A percentile compares a stretch with the other conserved stretches of the same genome.
phyloP scores from a whole-genome alignment of 2,113 vertebrate species.

The Plectropomus leopardus region DNA sequence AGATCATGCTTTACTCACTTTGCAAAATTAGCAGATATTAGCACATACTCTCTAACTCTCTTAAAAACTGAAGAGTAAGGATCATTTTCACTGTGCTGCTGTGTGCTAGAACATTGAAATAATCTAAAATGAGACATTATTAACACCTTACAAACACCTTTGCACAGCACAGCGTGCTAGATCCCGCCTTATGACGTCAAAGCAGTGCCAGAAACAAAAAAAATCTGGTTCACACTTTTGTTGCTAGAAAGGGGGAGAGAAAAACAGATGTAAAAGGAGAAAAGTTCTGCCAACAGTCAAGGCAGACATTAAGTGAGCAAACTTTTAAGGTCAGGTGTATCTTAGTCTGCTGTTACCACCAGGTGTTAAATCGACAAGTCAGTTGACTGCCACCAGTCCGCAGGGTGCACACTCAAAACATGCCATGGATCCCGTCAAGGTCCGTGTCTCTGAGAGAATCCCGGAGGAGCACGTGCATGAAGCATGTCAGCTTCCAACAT shows the following conservation, averaged over 20 bases:
- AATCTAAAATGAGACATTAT: slow-evolving; percentile 64
- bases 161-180: slow-evolving; percentile 53
- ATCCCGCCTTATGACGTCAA: slow-evolving; percentile 56
- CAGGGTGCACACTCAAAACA: slow-evolving; percentile 19
- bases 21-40: slow-evolving; percentile 19
- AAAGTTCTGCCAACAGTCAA: not conserved
- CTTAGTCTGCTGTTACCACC: slow-evolving; percentile 1
- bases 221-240: slow-evolving; percentile 20
- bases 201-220: slow-evolving; percentile 30
- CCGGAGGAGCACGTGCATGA: slow-evolving; percentile 25
- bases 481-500: slow-evolving; percentile 24
- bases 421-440: slow-evolving; percentile 17
- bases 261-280: slow-evolving; percentile 1
- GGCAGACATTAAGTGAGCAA: slow-evolving; percentile 15
- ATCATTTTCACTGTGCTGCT: slow-evolving; percentile 5
- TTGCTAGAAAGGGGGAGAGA: slow-evolving; percentile 28
- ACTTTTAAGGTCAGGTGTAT: slow-evolving; percentile 20
- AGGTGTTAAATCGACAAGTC: slow-evolving; percentile 44
- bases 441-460: slow-evolving; percentile 20
- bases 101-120: slow-evolving; percentile 18
- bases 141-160: slow-evolving; percentile 72
- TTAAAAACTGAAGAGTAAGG: not conserved
- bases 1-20: not conserved
- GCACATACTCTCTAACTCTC: not conserved
- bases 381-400: slow-evolving; percentile 5